Conservation (phyloP, 2,888 invertebrate genomes). For the Pammene fasciana region DNA sequence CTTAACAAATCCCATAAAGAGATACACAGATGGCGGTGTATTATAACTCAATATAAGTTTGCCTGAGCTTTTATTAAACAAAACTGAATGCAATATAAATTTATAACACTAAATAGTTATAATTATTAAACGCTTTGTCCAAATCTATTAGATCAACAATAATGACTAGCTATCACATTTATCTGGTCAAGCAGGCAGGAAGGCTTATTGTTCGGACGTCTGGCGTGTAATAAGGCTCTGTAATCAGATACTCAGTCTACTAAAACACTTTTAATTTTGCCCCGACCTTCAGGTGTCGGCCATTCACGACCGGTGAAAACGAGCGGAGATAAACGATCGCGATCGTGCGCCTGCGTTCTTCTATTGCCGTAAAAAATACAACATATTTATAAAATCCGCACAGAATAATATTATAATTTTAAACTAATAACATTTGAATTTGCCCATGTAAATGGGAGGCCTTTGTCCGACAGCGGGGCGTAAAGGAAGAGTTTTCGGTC, state of each 20-base stretch:
- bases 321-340: constrained; percentile 78
- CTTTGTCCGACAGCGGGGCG: too few species aligned
- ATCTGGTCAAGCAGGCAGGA: constrained; percentile 53
- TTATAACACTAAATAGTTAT: background rate
- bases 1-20: too few species aligned
- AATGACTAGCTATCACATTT: constrained; percentile 38
- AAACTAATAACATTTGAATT: background rate
- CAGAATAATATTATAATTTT: background rate
- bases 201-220: constrained; percentile 60
- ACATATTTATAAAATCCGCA: constrained; percentile 30
- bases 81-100: background rate
- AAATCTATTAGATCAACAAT: constrained; percentile 40
- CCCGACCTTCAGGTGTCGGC: constrained; percentile 75
- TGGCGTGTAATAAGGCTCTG: constrained; percentile 69
- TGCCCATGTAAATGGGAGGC: background rate
- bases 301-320: constrained; percentile 79
- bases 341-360: constrained; percentile 68
- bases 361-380: constrained; percentile 52
- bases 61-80: background rate
- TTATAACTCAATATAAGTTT: too few species aligned
- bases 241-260: constrained; percentile 70
- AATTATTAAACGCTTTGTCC: constrained; percentile 5
- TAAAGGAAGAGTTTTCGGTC: too few species aligned
- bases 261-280: constrained; percentile 81
- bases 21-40: too few species aligned